These are phyloP conservation scores for Drosophila borealis DNA, from an alignment of 2,888 invertebrate species.

Conservation along the genomic window DNA sequence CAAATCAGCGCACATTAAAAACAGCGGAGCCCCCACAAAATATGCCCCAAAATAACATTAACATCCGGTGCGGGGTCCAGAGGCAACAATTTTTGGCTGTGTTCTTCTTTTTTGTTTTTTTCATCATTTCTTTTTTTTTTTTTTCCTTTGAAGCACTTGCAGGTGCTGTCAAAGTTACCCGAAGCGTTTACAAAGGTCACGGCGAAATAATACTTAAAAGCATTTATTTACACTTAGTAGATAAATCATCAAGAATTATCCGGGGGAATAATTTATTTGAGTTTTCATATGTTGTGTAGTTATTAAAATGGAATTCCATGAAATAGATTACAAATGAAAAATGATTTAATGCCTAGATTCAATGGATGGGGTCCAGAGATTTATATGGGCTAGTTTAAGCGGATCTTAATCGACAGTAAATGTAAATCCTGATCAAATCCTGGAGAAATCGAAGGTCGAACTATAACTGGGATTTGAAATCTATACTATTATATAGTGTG, in stretches of 20 bases:
- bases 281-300: neutral
- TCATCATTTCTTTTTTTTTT: neutral
- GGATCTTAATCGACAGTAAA: neutral
- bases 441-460: too few relatives aligned
- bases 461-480: too few relatives aligned
- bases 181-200: constrained; percentile 20
- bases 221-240: constrained; percentile 1
- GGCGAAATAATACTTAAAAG: neutral
- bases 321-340: constrained; percentile 3
- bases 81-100: constrained; percentile 7
- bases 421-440: too few relatives aligned
- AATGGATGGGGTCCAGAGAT: neutral
- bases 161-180: constrained; percentile 28
- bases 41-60: constrained; percentile 51
- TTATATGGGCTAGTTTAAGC: neutral
- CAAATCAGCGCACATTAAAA: constrained; percentile 76
- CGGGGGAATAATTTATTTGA: neutral
- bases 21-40: constrained; percentile 68
- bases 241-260: neutral
- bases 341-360: neutral
- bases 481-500: too few relatives aligned
- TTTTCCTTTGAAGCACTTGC: constrained; percentile 26
- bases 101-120: neutral
- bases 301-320: neutral
- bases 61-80: constrained; percentile 50